These are phyloP conservation scores for Lagopus leucura DNA, from an alignment of 2,113 vertebrate species.

Conservation along the genomic window DNA sequence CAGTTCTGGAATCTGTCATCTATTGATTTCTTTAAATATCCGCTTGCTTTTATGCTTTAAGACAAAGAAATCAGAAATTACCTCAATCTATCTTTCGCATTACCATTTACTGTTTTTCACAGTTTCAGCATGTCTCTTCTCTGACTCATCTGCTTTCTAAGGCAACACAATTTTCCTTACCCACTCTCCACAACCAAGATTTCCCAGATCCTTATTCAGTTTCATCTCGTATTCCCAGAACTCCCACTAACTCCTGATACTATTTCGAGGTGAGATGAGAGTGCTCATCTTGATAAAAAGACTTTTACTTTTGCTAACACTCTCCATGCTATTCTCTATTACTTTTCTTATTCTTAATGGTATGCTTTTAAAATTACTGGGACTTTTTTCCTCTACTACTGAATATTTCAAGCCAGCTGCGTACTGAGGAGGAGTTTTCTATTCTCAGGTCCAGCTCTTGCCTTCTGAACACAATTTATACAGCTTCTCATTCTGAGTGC, in stretches of 20 bases:
- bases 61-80: neutral
- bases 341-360: neutral
- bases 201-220: neutral
- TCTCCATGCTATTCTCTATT: neutral
- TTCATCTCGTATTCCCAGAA: conserved; percentile 22
- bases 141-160: conserved; percentile 48
- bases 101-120: neutral
- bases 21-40: neutral
- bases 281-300: neutral
- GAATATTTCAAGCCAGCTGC: neutral
- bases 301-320: conserved; percentile 20
- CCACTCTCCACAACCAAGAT: neutral
- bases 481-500: neutral
- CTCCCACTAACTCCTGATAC: conserved; percentile 27
- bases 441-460: neutral
- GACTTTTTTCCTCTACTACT: neutral
- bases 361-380: neutral
- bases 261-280: conserved; percentile 26
- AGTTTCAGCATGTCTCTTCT: neutral
- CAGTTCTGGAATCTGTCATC: neutral
- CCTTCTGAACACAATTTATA: neutral
- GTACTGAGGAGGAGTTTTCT: neutral
- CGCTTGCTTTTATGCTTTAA: neutral
- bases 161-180: conserved; percentile 24
- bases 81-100: neutral